Conservation (phyloP, 2,888 invertebrate species). For the Chrysolina oricalcia region DNA sequence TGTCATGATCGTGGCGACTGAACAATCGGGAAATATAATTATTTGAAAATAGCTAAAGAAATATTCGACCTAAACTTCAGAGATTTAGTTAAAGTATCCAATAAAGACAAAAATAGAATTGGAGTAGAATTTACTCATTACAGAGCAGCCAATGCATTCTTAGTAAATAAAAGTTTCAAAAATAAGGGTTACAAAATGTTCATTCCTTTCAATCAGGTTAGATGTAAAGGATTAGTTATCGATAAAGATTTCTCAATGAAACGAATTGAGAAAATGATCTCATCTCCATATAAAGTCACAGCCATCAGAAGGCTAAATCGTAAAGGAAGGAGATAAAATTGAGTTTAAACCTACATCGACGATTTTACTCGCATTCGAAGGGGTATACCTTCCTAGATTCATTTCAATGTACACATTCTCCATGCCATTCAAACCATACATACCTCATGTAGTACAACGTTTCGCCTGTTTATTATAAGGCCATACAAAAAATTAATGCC, state of each 20-base stretch:
- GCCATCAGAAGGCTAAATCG: not conserved
- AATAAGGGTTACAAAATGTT: too few species aligned
- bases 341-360: constrained; percentile 6
- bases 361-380: constrained; percentile 12
- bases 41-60: too few species aligned
- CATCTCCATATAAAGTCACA: not conserved
- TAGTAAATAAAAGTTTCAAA: too few species aligned
- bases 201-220: too few species aligned
- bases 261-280: not conserved
- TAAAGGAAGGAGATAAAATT: not conserved
- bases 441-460: constrained; percentile 8
- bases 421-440: not conserved
- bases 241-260: too few species aligned
- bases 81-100: too few species aligned
- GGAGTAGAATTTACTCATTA: too few species aligned
- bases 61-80: too few species aligned
- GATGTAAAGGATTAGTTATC: not conserved
- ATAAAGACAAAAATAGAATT: too few species aligned
- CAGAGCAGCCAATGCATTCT: too few species aligned
- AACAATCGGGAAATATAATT: too few species aligned
- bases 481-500: constrained; percentile 15
- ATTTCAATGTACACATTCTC: not conserved
- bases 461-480: constrained; percentile 13
- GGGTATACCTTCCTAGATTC: not conserved
- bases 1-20: too few species aligned